Evolutionary conservation across 2,113 vertebrate genomes (phyloP).

Genomic region (Plecotus auritus): DNA sequence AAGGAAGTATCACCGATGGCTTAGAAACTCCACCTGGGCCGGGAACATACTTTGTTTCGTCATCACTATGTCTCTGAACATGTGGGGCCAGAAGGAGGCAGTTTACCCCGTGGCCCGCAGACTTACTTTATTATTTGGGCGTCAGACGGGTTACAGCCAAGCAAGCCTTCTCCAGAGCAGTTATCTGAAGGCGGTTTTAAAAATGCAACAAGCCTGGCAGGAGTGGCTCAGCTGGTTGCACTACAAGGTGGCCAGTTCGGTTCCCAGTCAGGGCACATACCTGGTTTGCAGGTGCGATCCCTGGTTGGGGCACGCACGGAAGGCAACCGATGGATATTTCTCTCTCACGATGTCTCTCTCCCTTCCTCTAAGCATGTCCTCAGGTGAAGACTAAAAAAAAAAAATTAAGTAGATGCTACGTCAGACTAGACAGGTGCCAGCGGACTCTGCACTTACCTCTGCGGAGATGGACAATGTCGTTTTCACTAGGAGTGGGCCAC

Average conservation of each 20-base stretch:
- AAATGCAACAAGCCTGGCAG: neutral
- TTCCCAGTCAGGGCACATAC: too few species aligned
- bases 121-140: neutral
- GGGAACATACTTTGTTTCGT: neutral
- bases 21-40: neutral
- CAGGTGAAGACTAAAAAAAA: neutral
- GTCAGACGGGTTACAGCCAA: neutral
- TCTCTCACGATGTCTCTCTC: neutral
- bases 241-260: neutral
- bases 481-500: slow-evolving; percentile 89
- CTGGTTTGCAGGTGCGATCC: neutral
- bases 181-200: neutral
- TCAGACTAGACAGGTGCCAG: neutral
- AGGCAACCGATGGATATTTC: neutral
- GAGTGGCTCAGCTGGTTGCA: neutral
- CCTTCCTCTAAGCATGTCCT: neutral
- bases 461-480: slow-evolving; percentile 87
- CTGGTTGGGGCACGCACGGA: neutral
- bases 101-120: neutral
- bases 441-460: slow-evolving; percentile 78
- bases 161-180: neutral
- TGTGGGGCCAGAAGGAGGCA: neutral
- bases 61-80: neutral
- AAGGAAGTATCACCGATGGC: neutral
- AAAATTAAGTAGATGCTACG: neutral